A percentile compares a stretch with the other conserved stretches of the same genome.
These are phyloP conservation scores for Pinna nobilis DNA, from an alignment of 1,140 invertebrate genomes.

Conservation along the genomic window DNA sequence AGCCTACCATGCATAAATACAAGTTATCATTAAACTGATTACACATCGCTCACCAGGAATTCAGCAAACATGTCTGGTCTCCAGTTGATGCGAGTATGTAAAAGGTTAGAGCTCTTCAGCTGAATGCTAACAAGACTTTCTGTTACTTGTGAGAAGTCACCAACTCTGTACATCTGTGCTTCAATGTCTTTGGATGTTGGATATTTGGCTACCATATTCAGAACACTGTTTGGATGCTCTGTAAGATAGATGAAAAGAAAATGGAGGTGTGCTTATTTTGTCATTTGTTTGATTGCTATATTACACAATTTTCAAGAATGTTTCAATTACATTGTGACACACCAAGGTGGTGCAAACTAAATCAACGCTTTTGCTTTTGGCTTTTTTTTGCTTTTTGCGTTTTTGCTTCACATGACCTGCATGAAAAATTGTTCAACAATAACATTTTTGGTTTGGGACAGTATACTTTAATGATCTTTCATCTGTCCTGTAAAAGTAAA, in stretches of 20 bases:
- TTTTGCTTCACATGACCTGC: too few species aligned
- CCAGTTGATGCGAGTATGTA: conserved; percentile 49
- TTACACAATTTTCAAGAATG: too few species aligned
- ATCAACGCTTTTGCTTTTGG: too few species aligned
- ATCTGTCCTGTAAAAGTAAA: too few species aligned
- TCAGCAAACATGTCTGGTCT: conserved; percentile 47
- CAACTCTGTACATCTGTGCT: conserved; percentile 35
- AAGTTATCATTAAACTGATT: too few species aligned
- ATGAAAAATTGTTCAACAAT: too few species aligned
- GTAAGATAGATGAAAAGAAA: neutral
- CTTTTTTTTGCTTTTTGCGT: too few species aligned
- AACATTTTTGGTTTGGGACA: too few species aligned
- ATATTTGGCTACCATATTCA: conserved; percentile 37
- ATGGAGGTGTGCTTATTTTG: neutral
- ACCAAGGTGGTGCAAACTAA: too few species aligned
- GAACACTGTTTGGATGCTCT: conserved; percentile 22
- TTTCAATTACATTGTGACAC: too few species aligned
- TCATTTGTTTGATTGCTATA: neutral
- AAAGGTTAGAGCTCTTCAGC: conserved; percentile 26
- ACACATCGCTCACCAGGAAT: conserved; percentile 42
- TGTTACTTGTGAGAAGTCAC: conserved; percentile 26
- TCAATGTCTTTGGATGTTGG: conserved; percentile 30
- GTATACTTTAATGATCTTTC: too few species aligned
- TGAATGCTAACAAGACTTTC: conserved; percentile 33
- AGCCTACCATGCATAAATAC: too few species aligned